Conservation (phyloP, 64 coral and sea anemone species). For the Catalaphyllia jardinei region DNA sequence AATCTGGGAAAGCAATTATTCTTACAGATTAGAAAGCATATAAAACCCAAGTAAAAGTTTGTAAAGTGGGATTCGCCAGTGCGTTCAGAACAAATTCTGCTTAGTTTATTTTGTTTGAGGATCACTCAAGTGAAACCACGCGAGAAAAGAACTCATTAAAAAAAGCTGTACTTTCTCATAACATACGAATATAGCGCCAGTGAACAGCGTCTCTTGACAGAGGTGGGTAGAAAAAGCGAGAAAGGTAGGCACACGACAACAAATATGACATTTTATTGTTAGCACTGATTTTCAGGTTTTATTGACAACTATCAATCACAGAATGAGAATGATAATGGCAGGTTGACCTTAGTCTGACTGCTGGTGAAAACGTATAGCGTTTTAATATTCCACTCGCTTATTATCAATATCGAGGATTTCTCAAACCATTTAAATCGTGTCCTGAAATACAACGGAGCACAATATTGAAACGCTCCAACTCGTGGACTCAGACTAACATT, state of each 20-base stretch:
- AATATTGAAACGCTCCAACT: not conserved
- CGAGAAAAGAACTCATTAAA: not conserved
- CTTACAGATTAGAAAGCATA: not conserved
- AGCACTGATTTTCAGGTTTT: not conserved
- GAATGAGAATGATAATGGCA: too few relatives aligned
- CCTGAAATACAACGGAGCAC: too few relatives aligned
- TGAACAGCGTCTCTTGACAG: not conserved
- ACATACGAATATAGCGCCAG: not conserved
- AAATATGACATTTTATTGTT: not conserved
- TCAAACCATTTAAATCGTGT: too few relatives aligned
- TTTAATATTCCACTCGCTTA: too few relatives aligned
- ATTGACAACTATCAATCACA: too few relatives aligned
- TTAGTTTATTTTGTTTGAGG: not conserved
- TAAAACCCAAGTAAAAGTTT: not conserved
- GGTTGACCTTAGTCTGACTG: too few relatives aligned
- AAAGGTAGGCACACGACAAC: not conserved
- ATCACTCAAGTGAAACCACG: constrained; percentile 11
- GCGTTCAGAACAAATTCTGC: not conserved
- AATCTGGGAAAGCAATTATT: not conserved
- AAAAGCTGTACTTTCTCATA: not conserved
- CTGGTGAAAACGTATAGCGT: too few relatives aligned
- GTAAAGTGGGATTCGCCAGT: not conserved
- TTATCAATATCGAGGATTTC: too few relatives aligned
- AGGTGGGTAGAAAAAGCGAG: not conserved
- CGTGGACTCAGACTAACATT: too few relatives aligned